Percentiles rank a stretch among this genome's conserved stretches.
phyloP scores from a whole-genome alignment of 2,888 invertebrate species.

The Agapetus fuscipes region DNA sequence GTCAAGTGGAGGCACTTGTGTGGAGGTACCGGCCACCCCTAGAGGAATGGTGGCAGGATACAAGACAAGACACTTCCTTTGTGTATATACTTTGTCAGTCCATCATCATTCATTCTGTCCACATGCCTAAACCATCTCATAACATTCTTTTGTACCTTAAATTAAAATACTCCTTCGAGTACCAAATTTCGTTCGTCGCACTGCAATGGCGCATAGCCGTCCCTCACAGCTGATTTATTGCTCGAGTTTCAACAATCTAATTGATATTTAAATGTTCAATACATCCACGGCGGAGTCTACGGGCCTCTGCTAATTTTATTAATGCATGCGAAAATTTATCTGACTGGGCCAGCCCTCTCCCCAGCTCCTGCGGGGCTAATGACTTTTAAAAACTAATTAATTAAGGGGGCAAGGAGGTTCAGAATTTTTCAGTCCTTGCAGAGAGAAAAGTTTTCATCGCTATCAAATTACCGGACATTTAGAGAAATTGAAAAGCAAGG shows the following conservation, averaged over 20 bases:
- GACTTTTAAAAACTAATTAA: not conserved
- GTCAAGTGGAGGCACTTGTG: too few relatives aligned
- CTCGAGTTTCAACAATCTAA: constrained; percentile 13
- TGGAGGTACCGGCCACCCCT: too few relatives aligned
- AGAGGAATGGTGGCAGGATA: too few relatives aligned
- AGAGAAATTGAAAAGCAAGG: too few relatives aligned
- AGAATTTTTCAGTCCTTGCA: not conserved
- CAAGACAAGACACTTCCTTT: too few relatives aligned
- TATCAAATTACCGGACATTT: not conserved
- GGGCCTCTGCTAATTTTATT: constrained; percentile 8
- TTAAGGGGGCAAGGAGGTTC: not conserved
- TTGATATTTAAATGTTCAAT: constrained; percentile 19
- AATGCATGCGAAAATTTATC: constrained; percentile 11
- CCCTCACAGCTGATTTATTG: constrained; percentile 13
- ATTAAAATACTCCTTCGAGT: too few relatives aligned
- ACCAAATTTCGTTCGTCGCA: too few relatives aligned
- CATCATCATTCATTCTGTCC: too few relatives aligned
- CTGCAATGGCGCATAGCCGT: not conserved
- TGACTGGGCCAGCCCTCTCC: not conserved
- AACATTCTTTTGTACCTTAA: too few relatives aligned
- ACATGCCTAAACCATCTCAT: too few relatives aligned
- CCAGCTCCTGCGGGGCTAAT: not conserved
- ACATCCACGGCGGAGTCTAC: constrained; percentile 9
- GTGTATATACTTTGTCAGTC: too few relatives aligned
- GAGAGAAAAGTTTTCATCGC: not conserved